Base-by-base conservation (phyloP, 1,140 invertebrate genomes). In the Stegodyphus mimosarum region DNA sequence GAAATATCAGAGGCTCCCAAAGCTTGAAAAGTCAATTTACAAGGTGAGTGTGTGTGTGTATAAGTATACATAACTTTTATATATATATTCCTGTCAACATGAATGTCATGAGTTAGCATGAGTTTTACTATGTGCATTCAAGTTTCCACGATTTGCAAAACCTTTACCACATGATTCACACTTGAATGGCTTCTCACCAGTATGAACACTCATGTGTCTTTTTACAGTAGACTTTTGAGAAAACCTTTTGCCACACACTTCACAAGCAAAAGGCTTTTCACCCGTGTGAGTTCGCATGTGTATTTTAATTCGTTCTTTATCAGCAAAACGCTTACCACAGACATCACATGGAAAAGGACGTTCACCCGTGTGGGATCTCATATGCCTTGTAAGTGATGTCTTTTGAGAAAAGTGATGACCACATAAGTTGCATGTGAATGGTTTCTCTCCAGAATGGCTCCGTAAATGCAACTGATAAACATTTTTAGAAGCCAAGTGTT, bases 51-150 rank as follows among this genome's bases (percentile, higher is more conserved):
- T 33, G 33, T 33, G 33, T 33, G 55, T 10, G 15, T 73, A 76
- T 70, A 49, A 48, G 17, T 70, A 71, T 71, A 71, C 69, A 71
- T 71, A 71, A 49, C 15, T 49, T 71, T 71, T 71, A 33, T 33
- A 33, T 33, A 33, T 33, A 33, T 71, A 71, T 51, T 69, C 50
- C 13, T 66, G 64, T 11, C 66, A 70, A 79, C 50, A 80, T 48
- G 55, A 76, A 64, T 76, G 72, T 78, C 75, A 86, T 71, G 83
- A 80, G 77, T 80, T 86, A 55, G 84, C 87, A 84, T 99, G 98
- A 15, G 99, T 98, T 88, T 98, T 93, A 97, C 99, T 99, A 90
- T 99, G 98, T 89, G 98, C 94, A 92, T 99, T 99, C 52, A 99
- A 93, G 91, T 99, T 99, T 69, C 98, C 98, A 67, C 97, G 99